Evolutionary conservation across 2,113 vertebrate genomes (phyloP).

Genomic region (Miniopterus natalensis): DNA sequence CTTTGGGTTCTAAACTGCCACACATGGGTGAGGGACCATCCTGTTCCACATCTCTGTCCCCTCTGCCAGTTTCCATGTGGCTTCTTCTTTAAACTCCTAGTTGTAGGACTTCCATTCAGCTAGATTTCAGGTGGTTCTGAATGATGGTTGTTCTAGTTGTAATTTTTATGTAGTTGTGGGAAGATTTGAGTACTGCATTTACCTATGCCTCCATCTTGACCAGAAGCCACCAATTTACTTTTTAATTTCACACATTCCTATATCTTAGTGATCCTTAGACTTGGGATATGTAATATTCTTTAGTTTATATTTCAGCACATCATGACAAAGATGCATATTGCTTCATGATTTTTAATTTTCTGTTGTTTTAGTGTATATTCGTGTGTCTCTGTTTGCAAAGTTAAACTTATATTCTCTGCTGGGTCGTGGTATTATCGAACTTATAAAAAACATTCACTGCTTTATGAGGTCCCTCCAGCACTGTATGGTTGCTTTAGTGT

Average conservation of each 20-base stretch:
- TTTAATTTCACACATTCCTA: not conserved
- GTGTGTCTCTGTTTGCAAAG: not conserved
- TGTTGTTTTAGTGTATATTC: not conserved
- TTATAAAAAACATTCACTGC: not conserved
- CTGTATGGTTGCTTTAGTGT: not conserved
- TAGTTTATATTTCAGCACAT: not conserved
- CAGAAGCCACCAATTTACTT: not conserved
- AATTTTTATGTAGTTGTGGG: too few species aligned
- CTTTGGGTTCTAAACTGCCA: too few species aligned
- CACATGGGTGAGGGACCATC: too few species aligned
- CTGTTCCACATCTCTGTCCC: too few species aligned
- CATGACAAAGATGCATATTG: not conserved
- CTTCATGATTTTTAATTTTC: not conserved
- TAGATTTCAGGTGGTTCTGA: too few species aligned
- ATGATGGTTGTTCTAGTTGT: too few species aligned
- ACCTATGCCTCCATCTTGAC: too few species aligned
- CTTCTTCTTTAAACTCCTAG: too few species aligned
- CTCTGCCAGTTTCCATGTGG: too few species aligned
- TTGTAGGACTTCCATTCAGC: too few species aligned
- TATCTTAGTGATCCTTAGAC: not conserved
- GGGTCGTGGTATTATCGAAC: not conserved
- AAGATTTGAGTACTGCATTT: too few species aligned
- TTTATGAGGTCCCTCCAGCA: not conserved
- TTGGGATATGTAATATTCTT: not conserved
- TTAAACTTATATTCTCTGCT: not conserved